Evolutionary conservation across 2,113 vertebrate species (phyloP).

Genomic region (Cacatua alba): DNA sequence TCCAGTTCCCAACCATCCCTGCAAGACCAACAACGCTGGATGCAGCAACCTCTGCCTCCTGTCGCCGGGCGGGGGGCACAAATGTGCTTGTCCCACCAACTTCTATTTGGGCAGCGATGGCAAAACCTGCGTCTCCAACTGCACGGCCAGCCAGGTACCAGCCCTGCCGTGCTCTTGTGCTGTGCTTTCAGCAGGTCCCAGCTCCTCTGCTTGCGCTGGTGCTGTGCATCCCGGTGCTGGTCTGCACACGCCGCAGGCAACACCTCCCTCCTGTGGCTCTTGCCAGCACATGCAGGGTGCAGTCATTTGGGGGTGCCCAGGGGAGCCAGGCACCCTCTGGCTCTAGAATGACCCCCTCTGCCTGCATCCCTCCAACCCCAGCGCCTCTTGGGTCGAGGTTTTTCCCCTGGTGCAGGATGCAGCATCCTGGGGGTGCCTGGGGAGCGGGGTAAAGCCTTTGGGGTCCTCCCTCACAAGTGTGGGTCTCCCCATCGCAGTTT

Average conservation of each 20-base stretch:
- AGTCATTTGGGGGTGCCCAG: too few species aligned
- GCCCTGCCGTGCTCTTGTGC: accelerated
- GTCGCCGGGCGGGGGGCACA: constrained; percentile 87
- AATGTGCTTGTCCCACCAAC: constrained; percentile 96
- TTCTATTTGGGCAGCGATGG: constrained; percentile 92
- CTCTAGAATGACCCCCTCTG: not conserved
- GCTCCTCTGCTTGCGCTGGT: not conserved
- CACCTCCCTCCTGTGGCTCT: not conserved
- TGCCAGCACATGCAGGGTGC: not conserved
- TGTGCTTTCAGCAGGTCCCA: not conserved
- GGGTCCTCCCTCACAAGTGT: not conserved
- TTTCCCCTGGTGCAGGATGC: not conserved
- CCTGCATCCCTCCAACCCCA: too few species aligned
- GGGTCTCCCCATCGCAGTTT: constrained; percentile 77
- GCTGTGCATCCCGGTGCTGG: not conserved
- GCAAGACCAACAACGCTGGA: constrained; percentile 89
- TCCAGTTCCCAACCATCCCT: constrained; percentile 90
- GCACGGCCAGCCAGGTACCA: constrained; percentile 93
- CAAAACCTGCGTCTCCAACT: constrained; percentile 95
- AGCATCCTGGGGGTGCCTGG: not conserved
- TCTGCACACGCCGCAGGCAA: accelerated
- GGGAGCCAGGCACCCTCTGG: not conserved
- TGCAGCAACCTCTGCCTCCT: constrained; percentile 97
- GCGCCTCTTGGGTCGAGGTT: too few species aligned
- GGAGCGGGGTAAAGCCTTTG: not conserved